Percentiles rank a stretch among this genome's conserved stretches.
Conservation (phyloP, 2,797 vertebrate genomes). For the Ptychadena robeensis region DNA sequence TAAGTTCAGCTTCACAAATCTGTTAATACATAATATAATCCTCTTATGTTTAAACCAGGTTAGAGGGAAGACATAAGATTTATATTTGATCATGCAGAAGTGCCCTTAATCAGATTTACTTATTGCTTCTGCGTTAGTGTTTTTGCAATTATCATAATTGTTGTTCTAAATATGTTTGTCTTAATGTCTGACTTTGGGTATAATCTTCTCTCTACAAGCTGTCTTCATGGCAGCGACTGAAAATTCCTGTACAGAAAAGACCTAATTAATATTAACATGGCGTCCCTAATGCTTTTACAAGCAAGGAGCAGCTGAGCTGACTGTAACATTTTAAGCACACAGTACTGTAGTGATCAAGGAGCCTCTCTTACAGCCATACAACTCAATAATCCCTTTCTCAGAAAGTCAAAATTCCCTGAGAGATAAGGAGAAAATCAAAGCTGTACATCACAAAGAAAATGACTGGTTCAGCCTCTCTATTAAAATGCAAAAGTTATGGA, state of each 20-base stretch:
- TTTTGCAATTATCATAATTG: conserved; percentile 98
- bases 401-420: conserved; percentile 80
- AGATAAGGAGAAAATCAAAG: conserved; percentile 80
- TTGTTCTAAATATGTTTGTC: conserved; percentile 93
- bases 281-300: conserved; percentile 79
- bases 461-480: conserved; percentile 76
- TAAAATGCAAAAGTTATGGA: conserved; percentile 81
- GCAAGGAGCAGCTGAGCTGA: conserved; percentile 78
- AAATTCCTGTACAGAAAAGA: conserved; percentile 85
- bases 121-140: conserved; percentile 87
- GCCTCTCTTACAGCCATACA: conserved; percentile 80
- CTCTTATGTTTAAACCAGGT: conserved; percentile 88
- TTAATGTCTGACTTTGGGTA: conserved; percentile 82
- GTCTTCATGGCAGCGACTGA: conserved; percentile 66
- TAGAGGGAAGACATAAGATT: conserved; percentile 92
- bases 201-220: conserved; percentile 79
- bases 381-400: conserved; percentile 87
- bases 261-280: conserved; percentile 93
- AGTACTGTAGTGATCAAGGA: conserved; percentile 84
- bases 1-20: conserved; percentile 91
- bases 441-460: conserved; percentile 80
- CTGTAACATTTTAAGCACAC: conserved; percentile 80
- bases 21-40: conserved; percentile 97
- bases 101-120: conserved; percentile 95
- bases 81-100: conserved; percentile 97